These are phyloP conservation scores for Anarhynchus alexandrinus DNA, from an alignment of 2,113 vertebrate genomes.

Conservation along the genomic window DNA sequence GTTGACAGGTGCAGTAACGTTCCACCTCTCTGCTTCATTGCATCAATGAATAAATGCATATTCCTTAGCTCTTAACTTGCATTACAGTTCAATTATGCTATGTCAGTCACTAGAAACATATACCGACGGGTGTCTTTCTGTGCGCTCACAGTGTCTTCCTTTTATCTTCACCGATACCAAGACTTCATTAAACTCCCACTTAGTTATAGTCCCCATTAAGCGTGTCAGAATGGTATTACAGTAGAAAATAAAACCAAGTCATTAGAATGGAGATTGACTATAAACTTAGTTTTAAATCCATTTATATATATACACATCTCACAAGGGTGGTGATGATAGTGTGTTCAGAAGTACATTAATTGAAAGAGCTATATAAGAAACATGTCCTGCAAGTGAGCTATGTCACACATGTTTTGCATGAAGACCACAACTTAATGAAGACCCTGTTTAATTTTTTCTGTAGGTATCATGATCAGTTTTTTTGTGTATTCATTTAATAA, in stretches of 20 bases:
- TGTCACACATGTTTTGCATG: background rate
- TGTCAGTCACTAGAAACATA: background rate
- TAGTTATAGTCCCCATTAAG: background rate
- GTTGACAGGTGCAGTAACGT: background rate
- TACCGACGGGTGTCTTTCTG: background rate
- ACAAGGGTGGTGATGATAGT: background rate
- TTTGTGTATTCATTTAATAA: background rate
- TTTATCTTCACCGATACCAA: background rate
- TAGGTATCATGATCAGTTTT: background rate
- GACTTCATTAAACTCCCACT: background rate
- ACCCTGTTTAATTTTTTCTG: background rate
- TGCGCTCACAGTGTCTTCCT: background rate
- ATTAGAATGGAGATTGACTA: background rate
- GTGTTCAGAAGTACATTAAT: background rate
- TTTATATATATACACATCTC: background rate
- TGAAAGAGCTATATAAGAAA: background rate
- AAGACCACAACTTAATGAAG: background rate
- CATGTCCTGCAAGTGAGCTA: background rate
- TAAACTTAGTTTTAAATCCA: background rate
- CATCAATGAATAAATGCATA: background rate
- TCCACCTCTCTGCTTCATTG: background rate
- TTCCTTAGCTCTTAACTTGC: background rate
- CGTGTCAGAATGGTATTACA: background rate
- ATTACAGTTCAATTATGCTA: background rate
- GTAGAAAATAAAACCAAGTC: background rate